Evolutionary conservation across 1,140 invertebrate species (phyloP), one percentile per base, ranked within the genome.

Genomic region (Caenorhabditis remanei): DNA sequence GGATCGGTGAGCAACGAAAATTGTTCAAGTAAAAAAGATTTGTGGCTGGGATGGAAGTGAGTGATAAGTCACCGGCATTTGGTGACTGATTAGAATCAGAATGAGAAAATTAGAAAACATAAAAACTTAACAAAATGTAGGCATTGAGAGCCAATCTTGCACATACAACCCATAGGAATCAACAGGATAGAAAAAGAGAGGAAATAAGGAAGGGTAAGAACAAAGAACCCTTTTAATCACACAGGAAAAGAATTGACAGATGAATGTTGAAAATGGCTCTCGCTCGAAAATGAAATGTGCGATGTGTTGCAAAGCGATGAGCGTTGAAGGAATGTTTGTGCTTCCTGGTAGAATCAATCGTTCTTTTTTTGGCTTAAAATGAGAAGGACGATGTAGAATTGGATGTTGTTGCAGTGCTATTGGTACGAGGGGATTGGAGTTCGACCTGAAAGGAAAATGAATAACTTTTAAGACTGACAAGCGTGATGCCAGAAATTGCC

Each of bases 21-120:
- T 16, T 5, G 14, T 71, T 19, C 71, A 11, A 50, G 11, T 24
- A 24, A 79, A 50, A 50, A 79, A 50, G 71, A 79, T 50, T 53
- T 79, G 71, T 79, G 71, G 71, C 71, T 79, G 71, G n/a, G 71
- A 50, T 79, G 71, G 71, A 50, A 79, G n/a, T 79, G 14, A 79
- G 46, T 79, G 71, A 79, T 50, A 79, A 79, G 53, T 79, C 71
- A 79, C 71, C 71, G 71, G 46, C 43, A 24, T 79, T 13, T 4
- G 46, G 71, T 79, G 71, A 50, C 46, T 50, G 46, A 79, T 79
- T 79, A 79, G 46, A 50, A 79, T 79, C 71, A 79, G 53, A 46
- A 19, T 71, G 40, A 71, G 41, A 43, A 50, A 13, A 50, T 46
- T 53, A 11, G 7, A 50, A 50, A 79, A 32, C 16, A 79, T 53